These are phyloP conservation scores for Iguana delicatissima DNA, from an alignment of 2,797 vertebrate species.

Conservation along the genomic window DNA sequence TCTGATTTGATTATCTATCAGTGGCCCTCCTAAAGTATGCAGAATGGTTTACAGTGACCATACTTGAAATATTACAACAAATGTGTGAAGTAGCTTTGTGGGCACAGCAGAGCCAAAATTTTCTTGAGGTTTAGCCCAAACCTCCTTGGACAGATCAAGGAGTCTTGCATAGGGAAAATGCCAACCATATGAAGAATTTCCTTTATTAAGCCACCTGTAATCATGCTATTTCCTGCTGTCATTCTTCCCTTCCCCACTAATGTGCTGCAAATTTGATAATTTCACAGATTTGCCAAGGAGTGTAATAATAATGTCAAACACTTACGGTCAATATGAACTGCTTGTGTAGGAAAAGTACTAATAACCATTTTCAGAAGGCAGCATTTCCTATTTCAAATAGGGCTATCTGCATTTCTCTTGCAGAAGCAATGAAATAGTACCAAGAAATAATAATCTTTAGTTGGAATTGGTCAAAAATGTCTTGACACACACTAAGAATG, in stretches of 20 bases:
- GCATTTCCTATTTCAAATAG: background rate
- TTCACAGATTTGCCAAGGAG: background rate
- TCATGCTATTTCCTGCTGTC: background rate
- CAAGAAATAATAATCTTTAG: background rate
- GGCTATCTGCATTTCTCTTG: background rate
- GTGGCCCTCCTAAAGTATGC: background rate
- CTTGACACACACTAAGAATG: conserved; percentile 29
- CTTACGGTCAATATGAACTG: background rate
- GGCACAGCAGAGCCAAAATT: background rate
- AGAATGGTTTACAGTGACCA: background rate
- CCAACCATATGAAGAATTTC: background rate
- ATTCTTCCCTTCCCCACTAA: background rate
- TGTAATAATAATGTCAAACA: background rate
- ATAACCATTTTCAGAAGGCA: background rate
- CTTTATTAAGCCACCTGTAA: background rate
- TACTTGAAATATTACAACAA: background rate
- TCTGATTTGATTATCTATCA: background rate
- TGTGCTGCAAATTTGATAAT: background rate
- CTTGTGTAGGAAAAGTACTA: background rate
- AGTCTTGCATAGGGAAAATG: background rate
- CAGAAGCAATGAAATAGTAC: conserved; percentile 18
- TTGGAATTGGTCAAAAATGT: conserved; percentile 7
- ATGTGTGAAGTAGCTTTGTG: background rate
- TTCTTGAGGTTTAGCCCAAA: background rate
- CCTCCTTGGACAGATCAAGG: background rate